These are phyloP conservation scores for Sogatella furcifera DNA, from an alignment of 1,140 invertebrate genomes.

Conservation along the genomic window DNA sequence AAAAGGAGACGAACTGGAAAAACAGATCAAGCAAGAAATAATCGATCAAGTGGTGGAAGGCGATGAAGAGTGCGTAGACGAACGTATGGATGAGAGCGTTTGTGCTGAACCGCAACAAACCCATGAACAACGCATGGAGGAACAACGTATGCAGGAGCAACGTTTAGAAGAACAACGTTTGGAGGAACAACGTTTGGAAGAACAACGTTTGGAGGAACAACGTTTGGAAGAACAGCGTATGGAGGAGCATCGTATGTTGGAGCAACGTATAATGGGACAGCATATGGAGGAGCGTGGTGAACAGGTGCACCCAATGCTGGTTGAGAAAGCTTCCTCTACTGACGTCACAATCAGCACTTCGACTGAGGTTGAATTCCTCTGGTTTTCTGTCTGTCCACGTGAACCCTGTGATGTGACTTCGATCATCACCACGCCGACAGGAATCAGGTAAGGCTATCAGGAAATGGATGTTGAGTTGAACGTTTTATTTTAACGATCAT, in stretches of 20 bases:
- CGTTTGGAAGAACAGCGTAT: neutral
- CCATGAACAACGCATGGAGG: too few species aligned
- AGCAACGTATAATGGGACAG: too few species aligned
- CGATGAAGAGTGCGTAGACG: conserved; percentile 17
- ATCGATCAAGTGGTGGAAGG: conserved; percentile 15
- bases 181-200: too few species aligned
- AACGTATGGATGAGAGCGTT: conserved; percentile 10
- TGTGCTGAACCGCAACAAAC: neutral
- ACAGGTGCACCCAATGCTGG: too few species aligned
- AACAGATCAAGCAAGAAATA: too few species aligned
- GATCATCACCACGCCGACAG: conserved; percentile 16
- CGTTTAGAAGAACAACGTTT: neutral
- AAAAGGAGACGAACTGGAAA: conserved; percentile 16
- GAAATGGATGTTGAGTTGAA: too few species aligned
- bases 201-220: conserved; percentile 12
- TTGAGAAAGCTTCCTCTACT: too few species aligned
- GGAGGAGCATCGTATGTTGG: too few species aligned
- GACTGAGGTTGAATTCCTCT: conserved; percentile 30
- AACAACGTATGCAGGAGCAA: conserved; percentile 10
- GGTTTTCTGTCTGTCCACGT: conserved; percentile 51
- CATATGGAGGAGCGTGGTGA: too few species aligned
- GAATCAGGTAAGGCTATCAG: conserved; percentile 13
- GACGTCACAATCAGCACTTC: neutral
- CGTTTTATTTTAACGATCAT: neutral
- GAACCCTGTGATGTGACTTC: conserved; percentile 45